These are phyloP conservation scores for Rhagologus leucostigma DNA, from an alignment of 2,113 vertebrate genomes.

Conservation along the genomic window DNA sequence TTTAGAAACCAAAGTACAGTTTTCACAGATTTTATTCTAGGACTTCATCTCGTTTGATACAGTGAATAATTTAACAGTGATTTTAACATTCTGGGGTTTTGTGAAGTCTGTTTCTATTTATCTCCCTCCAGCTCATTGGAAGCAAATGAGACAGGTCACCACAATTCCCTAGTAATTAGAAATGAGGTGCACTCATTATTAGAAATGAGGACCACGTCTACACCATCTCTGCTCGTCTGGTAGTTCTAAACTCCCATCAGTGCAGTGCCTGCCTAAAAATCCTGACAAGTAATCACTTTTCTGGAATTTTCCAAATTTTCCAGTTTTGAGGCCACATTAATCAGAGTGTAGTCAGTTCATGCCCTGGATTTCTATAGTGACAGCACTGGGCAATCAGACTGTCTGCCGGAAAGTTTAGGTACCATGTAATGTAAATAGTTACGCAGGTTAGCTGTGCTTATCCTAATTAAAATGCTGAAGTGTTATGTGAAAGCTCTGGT, in stretches of 20 bases:
- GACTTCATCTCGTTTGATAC: background rate
- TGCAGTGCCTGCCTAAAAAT: background rate
- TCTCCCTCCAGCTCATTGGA: background rate
- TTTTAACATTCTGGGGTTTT: background rate
- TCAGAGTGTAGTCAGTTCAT: background rate
- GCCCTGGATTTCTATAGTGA: accelerated
- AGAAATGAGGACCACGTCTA: accelerated
- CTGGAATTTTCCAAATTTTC: background rate
- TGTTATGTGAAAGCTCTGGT: background rate
- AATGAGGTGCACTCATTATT: background rate
- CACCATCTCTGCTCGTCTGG: background rate
- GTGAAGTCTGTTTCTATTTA: background rate
- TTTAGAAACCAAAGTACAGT: background rate
- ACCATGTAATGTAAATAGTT: background rate
- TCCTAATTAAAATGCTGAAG: background rate
- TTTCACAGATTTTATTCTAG: background rate
- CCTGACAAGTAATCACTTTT: background rate
- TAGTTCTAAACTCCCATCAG: background rate
- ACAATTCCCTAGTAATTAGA: background rate
- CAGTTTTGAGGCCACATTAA: background rate
- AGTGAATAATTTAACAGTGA: background rate
- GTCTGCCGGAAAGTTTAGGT: background rate
- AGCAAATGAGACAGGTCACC: background rate
- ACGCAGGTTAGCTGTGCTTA: background rate
- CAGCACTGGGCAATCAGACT: background rate